Percentiles rank a stretch among this genome's conserved stretches.
Evolutionary conservation across 92 coral and sea anemone species (phyloP).

Genomic region (Epizoanthus scotinus): DNA sequence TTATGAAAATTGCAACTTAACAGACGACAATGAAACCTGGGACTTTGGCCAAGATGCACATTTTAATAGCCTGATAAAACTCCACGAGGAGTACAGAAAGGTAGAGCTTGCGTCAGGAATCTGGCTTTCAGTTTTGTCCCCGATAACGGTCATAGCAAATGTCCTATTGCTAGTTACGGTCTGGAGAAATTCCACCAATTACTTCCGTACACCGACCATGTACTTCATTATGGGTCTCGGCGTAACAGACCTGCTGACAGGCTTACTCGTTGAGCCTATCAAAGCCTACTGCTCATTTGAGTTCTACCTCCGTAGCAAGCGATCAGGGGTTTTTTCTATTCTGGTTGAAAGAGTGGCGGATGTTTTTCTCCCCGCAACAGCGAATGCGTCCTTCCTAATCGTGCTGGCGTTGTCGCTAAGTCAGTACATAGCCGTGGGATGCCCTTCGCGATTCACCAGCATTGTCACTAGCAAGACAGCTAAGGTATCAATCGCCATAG

Average conservation of each 20-base stretch:
- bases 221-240: conserved; percentile 18
- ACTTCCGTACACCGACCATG: conserved; percentile 38
- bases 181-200: conserved; percentile 14
- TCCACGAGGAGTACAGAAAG: neutral
- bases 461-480: conserved; percentile 16
- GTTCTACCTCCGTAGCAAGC: conserved; percentile 14
- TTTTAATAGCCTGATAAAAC: conserved; percentile 3
- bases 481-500: neutral
- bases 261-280: conserved; percentile 18
- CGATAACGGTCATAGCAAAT: conserved; percentile 23
- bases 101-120: conserved; percentile 34
- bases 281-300: conserved; percentile 40
- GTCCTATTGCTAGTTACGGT: conserved; percentile 18
- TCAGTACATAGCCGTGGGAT: conserved; percentile 36
- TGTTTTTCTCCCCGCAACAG: conserved; percentile 29
- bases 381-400: conserved; percentile 32
- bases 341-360: conserved; percentile 19
- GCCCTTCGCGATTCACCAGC: conserved; percentile 11
- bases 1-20: neutral
- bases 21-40: neutral
- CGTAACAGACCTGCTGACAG: conserved; percentile 13
- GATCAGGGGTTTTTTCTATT: conserved; percentile 6
- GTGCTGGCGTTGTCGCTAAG: conserved; percentile 27
- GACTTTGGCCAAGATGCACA: neutral
- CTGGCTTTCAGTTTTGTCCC: neutral